These are phyloP conservation scores for Siphlonurus alternatus DNA, from an alignment of 2,888 invertebrate genomes.

Conservation along the genomic window DNA sequence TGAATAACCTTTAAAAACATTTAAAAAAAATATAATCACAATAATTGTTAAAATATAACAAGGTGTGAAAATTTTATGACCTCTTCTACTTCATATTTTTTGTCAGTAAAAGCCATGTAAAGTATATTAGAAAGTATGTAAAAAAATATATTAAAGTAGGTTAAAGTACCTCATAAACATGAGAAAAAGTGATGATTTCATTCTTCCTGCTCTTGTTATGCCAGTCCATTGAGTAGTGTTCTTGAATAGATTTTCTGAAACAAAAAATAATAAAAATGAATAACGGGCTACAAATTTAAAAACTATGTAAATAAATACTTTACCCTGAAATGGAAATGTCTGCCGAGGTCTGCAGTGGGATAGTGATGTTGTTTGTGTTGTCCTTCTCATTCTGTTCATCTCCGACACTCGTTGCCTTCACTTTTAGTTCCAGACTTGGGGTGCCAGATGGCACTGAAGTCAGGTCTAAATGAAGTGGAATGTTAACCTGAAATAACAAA, in stretches of 20 bases:
- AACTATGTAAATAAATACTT: background rate
- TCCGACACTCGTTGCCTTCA: conserved; percentile 18
- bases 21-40: too few species aligned
- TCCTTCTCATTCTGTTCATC: conserved; percentile 16
- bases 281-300: background rate
- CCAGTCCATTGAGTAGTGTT: background rate
- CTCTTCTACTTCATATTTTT: too few species aligned
- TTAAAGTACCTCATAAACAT: conserved; percentile 5
- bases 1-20: too few species aligned
- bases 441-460: conserved; percentile 13
- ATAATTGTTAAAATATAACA: too few species aligned
- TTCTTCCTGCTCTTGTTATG: background rate
- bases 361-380: conserved; percentile 14
- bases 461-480: conserved; percentile 12
- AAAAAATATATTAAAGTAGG: background rate
- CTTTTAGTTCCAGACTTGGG: conserved; percentile 15
- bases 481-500: conserved; percentile 2
- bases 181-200: background rate
- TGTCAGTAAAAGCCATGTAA: too few species aligned
- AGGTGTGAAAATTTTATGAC: too few species aligned
- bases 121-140: too few species aligned
- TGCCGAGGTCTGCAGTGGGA: conserved; percentile 17
- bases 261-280: background rate
- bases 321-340: conserved; percentile 19
- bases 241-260: conserved; percentile 4